Evolutionary conservation across 2,797 vertebrate species (phyloP).

Genomic region (Coccyzus lansbergi): DNA sequence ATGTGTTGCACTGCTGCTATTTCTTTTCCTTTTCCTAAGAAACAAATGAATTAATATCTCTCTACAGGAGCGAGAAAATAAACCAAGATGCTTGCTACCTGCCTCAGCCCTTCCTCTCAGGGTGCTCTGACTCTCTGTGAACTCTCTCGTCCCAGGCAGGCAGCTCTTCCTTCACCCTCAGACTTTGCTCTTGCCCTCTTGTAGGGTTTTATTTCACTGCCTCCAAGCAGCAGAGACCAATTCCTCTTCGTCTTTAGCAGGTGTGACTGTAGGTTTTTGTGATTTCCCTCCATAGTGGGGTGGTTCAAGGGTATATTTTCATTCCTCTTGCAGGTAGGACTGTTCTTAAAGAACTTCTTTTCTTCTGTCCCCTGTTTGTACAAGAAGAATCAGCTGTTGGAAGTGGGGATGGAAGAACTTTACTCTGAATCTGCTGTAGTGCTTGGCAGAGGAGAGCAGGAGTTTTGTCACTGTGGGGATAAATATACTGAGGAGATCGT

Average conservation of each 20-base stretch:
- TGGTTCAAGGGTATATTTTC: neutral
- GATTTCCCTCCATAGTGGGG: neutral
- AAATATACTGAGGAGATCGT: neutral
- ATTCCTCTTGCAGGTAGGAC: neutral
- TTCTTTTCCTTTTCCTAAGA: slow-evolving; percentile 9
- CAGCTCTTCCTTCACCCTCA: neutral
- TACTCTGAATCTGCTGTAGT: neutral
- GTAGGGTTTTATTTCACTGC: no score
- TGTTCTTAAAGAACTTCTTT: neutral
- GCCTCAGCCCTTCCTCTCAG: neutral
- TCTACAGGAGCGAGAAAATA: neutral
- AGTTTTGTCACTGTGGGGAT: neutral
- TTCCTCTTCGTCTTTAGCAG: neutral
- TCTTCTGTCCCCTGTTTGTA: neutral
- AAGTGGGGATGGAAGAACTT: neutral
- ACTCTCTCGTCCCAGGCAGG: neutral
- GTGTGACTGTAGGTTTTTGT: neutral
- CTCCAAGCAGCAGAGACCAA: neutral
- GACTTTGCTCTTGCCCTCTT: neutral
- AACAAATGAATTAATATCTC: neutral
- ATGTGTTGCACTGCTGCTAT: slow-evolving; percentile 10
- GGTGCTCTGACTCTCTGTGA: neutral
- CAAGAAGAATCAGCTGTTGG: neutral
- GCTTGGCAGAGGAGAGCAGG: neutral
- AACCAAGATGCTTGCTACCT: neutral